Conservation (phyloP, 2,113 vertebrate species). For the Piaya cayana region DNA sequence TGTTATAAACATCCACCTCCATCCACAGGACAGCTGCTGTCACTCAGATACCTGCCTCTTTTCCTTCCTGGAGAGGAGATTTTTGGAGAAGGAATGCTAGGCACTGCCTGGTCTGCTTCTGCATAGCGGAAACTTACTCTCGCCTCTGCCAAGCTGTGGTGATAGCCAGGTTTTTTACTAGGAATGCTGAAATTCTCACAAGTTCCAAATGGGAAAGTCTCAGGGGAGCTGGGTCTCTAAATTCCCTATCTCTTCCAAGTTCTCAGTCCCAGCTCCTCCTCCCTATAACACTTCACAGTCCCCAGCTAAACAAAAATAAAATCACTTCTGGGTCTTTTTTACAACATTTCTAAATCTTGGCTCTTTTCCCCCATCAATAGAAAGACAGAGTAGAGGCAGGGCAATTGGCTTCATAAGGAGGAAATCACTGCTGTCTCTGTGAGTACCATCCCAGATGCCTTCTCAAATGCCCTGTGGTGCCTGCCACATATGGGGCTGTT, state of each 20-base stretch:
- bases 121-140: background rate
- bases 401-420: background rate
- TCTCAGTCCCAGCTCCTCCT: background rate
- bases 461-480: accelerated
- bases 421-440: accelerated
- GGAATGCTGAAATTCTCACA: background rate
- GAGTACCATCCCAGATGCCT: background rate
- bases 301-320: background rate
- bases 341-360: background rate
- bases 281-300: background rate
- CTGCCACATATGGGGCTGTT: background rate
- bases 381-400: background rate
- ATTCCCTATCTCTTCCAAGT: background rate
- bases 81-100: background rate
- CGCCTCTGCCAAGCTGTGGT: background rate
- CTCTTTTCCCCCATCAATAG: background rate
- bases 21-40: background rate
- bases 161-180: background rate
- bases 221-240: background rate
- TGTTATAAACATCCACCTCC: background rate
- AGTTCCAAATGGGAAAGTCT: background rate
- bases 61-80: background rate
- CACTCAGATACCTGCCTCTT: background rate
- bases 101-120: background rate
- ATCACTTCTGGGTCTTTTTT: background rate